These are phyloP conservation scores for Platichthys flesus DNA, from an alignment of 2,113 vertebrate species.

Conservation along the genomic window DNA sequence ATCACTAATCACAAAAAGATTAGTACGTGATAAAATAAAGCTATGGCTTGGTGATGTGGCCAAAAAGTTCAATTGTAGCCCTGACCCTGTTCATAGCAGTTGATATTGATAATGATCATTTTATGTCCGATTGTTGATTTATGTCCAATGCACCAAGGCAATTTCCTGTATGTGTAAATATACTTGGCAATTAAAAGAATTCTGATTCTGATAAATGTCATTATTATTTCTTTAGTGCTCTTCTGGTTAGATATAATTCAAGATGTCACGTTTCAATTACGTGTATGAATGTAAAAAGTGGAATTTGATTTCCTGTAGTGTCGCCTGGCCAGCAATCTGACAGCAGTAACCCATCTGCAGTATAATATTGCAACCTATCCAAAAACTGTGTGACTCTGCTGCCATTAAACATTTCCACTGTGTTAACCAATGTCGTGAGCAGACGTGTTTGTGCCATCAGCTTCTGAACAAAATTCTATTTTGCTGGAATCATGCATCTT, in stretches of 20 bases:
- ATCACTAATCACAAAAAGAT: neutral
- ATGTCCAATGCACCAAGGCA: no score
- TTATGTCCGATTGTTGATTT: no score
- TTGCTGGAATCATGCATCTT: constrained; percentile 23
- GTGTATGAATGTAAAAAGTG: neutral
- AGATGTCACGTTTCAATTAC: neutral
- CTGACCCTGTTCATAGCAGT: neutral
- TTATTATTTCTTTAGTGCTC: no score
- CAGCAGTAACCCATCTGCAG: neutral
- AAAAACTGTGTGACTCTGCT: neutral
- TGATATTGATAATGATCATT: no score
- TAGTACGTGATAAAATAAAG: neutral
- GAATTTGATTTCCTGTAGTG: neutral
- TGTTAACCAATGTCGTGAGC: neutral
- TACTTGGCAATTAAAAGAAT: no score
- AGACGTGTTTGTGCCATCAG: neutral
- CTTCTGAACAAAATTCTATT: constrained; percentile 21
- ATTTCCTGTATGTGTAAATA: no score
- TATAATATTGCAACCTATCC: neutral
- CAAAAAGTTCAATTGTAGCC: no score
- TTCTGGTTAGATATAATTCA: neutral
- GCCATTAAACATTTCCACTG: constrained; percentile 10
- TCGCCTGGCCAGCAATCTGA: neutral
- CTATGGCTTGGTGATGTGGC: neutral
- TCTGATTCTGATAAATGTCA: no score